Percentiles rank a stretch among this genome's conserved stretches.
These are phyloP conservation scores for Oophaga pumilio DNA, from an alignment of 2,113 vertebrate genomes.

Conservation along the genomic window DNA sequence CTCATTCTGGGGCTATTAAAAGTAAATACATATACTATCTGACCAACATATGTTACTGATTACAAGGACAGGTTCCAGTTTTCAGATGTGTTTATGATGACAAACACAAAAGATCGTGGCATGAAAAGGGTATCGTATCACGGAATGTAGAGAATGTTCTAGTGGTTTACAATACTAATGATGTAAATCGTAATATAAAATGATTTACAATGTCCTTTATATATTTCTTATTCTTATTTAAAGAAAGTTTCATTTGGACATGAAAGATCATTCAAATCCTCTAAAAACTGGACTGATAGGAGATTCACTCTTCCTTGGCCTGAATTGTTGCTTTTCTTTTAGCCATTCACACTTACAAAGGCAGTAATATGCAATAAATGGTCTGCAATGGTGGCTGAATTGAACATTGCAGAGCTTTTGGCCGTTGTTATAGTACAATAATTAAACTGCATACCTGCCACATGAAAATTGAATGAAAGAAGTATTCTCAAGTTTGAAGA, in stretches of 20 bases:
- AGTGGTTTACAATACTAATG: not conserved
- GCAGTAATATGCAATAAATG: no score
- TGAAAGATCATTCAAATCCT: not conserved
- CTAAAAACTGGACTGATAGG: no score
- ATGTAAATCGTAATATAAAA: not conserved
- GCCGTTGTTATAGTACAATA: no score
- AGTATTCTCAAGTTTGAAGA: no score
- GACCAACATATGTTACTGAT: not conserved
- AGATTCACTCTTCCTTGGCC: no score
- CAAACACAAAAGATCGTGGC: not conserved
- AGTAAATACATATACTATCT: slow-evolving; percentile 5
- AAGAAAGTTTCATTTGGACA: not conserved
- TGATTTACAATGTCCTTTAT: not conserved
- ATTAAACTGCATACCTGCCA: no score
- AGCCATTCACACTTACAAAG: no score
- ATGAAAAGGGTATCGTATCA: not conserved
- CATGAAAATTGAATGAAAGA: no score
- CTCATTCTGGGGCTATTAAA: slow-evolving; percentile 15
- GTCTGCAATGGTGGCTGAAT: no score
- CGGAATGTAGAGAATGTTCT: not conserved
- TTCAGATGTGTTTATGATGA: not conserved
- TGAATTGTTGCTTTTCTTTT: no score
- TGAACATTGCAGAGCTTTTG: no score
- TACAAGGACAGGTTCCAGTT: not conserved
- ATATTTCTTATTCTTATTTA: not conserved